A percentile compares a stretch with the other conserved stretches of the same genome.
These are phyloP conservation scores for Atherix ibis DNA, from an alignment of 2,888 invertebrate species.

Conservation along the genomic window DNA sequence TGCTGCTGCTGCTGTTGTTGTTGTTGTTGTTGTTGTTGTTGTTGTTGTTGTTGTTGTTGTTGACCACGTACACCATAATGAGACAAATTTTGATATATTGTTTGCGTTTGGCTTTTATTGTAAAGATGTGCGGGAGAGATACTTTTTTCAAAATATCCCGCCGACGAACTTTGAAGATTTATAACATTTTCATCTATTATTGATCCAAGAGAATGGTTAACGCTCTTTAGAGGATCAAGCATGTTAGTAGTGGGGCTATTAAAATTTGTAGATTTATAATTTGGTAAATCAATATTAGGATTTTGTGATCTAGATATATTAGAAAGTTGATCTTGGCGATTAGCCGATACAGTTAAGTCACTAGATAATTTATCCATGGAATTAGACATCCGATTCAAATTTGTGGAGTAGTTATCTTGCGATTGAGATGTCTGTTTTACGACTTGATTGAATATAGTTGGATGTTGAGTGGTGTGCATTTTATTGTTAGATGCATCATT, in stretches of 20 bases:
- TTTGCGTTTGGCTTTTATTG: constrained; percentile 34
- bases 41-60: constrained; percentile 11
- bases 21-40: constrained; percentile 4
- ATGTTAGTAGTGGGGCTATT: constrained; percentile 21
- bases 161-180: constrained; percentile 18
- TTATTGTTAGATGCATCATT: constrained; percentile 4
- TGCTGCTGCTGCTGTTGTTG: constrained; percentile 11
- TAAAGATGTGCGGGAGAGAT: constrained; percentile 45
- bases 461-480: constrained; percentile 12
- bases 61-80: constrained; percentile 17
- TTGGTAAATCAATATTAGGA: constrained; percentile 12
- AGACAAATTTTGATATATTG: constrained; percentile 22
- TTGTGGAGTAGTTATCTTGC: constrained; percentile 8
- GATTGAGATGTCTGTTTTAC: constrained; percentile 14
- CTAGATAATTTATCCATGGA: constrained; percentile 7
- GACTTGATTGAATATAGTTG: too few relatives aligned
- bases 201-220: constrained; percentile 14
- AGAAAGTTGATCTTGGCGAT: constrained; percentile 12
- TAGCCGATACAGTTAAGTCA: constrained; percentile 9
- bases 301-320: constrained; percentile 7
- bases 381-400: constrained; percentile 4
- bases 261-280: constrained; percentile 17
- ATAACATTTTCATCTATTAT: constrained; percentile 22
- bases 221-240: constrained; percentile 12
- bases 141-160: constrained; percentile 40